Conservation (phyloP, 2,797 vertebrate species). For the Parotocinclus haroldoi region DNA sequence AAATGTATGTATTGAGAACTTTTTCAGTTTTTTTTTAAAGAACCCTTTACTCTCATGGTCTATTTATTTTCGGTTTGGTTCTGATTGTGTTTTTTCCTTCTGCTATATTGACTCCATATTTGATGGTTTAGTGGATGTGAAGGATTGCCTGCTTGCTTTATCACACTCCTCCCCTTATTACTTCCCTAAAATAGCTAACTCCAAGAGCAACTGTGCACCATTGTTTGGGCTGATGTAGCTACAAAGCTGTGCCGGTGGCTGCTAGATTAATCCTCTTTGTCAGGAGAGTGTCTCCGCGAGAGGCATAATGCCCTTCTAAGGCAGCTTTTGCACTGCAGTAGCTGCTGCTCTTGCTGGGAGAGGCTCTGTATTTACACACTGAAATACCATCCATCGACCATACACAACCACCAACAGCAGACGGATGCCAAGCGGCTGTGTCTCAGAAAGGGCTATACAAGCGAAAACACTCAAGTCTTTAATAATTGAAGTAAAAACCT, state of each 20-base stretch:
- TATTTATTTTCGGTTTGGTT: too few species aligned
- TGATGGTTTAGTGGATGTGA: neutral
- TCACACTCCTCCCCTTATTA: constrained; percentile 28
- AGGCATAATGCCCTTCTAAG: constrained; percentile 39
- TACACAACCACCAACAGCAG: constrained; percentile 1
- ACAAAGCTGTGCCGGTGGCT: constrained; percentile 21
- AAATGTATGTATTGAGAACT: too few species aligned
- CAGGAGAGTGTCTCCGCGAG: constrained; percentile 36
- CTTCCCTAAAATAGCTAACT: constrained; percentile 30
- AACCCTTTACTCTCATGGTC: too few species aligned
- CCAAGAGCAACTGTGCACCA: constrained; percentile 18
- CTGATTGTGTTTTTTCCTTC: too few species aligned
- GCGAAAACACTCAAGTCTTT: constrained; percentile 13
- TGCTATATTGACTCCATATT: neutral
- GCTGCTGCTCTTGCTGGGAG: constrained; percentile 22
- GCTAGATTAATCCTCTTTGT: constrained; percentile 44
- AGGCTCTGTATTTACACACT: constrained; percentile 8
- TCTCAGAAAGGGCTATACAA: constrained; percentile 2
- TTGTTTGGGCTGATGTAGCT: constrained; percentile 36
- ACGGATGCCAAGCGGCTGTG: neutral
- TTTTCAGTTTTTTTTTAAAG: too few species aligned
- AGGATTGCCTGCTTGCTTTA: constrained; percentile 29
- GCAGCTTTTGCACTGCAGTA: constrained; percentile 16
- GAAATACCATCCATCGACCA: constrained; percentile 16
- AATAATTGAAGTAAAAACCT: constrained; percentile 12